Evolutionary conservation across 1,140 invertebrate genomes (phyloP).

Genomic region (Brachionus manjavacas): DNA sequence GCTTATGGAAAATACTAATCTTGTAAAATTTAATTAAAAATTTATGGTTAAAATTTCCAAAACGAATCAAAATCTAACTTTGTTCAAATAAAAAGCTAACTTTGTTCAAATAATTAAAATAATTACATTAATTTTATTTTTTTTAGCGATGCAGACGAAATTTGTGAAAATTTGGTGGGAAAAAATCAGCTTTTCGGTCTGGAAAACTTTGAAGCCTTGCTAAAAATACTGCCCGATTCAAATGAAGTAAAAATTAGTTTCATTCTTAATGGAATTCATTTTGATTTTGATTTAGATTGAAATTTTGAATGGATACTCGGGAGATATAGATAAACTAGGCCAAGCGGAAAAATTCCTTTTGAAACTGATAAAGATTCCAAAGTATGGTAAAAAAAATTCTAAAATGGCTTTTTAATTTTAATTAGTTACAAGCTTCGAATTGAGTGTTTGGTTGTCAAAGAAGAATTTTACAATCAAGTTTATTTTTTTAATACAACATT

Average conservation of each 20-base stretch:
- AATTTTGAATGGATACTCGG: conserved; percentile 18
- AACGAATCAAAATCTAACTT: too few relatives aligned
- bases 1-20: too few relatives aligned
- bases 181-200: neutral
- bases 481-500: conserved; percentile 5
- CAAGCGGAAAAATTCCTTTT: conserved; percentile 33
- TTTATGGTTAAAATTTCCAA: neutral
- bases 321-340: conserved; percentile 12
- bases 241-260: neutral
- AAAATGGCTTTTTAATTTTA: neutral
- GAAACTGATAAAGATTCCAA: conserved; percentile 15
- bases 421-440: conserved; percentile 6
- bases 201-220: conserved; percentile 18
- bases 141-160: neutral
- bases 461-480: conserved; percentile 24
- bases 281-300: neutral
- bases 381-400: neutral
- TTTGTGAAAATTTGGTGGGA: neutral
- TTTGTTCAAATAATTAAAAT: too few relatives aligned
- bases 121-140: neutral
- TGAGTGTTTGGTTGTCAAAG: conserved; percentile 10
- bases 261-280: neutral
- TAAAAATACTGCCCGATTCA: conserved; percentile 20
- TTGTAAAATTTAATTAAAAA: too few relatives aligned
- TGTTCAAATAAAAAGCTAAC: too few relatives aligned